These are phyloP conservation scores for Sialis fuliginosa DNA, from an alignment of 2,888 invertebrate species.

Conservation along the genomic window DNA sequence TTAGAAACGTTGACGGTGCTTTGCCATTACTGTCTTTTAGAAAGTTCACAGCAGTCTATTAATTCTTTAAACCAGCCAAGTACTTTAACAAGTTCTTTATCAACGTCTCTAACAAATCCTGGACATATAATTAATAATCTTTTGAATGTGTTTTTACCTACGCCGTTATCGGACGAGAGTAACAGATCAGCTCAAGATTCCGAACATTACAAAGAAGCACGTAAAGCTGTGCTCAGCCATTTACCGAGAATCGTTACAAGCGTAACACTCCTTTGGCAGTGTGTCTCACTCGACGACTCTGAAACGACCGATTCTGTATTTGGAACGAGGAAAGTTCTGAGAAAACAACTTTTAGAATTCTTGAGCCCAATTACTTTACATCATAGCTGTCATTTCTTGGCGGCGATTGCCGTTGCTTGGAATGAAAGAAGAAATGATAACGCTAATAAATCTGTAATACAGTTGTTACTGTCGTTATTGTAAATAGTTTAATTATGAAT, in stretches of 20 bases:
- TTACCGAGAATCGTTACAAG: slow-evolving; percentile 67
- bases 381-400: slow-evolving; percentile 63
- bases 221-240: slow-evolving; percentile 58
- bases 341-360: slow-evolving; percentile 63
- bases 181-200: slow-evolving; percentile 21
- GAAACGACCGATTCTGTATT: slow-evolving; percentile 33
- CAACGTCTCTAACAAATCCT: slow-evolving; percentile 36
- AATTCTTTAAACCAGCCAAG: slow-evolving; percentile 34
- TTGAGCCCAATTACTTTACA: slow-evolving; percentile 70
- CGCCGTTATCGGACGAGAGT: slow-evolving; percentile 26
- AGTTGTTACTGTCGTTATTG: slow-evolving; percentile 1
- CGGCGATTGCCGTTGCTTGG: slow-evolving; percentile 75
- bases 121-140: slow-evolving; percentile 65
- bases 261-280: slow-evolving; percentile 64
- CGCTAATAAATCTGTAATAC: slow-evolving; percentile 24
- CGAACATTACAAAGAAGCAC: slow-evolving; percentile 33
- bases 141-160: slow-evolving; percentile 61
- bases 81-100: slow-evolving; percentile 30
- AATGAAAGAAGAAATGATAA: slow-evolving; percentile 44
- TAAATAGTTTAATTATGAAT: slow-evolving; percentile 1
- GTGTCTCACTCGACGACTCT: slow-evolving; percentile 29
- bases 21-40: slow-evolving; percentile 64
- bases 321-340: slow-evolving; percentile 47
- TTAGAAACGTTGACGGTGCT: slow-evolving; percentile 61
- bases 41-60: slow-evolving; percentile 39